A percentile compares a stretch with the other conserved stretches of the same genome.
phyloP scores from a whole-genome alignment of 2,888 invertebrate species.

The Biston stratarius region DNA sequence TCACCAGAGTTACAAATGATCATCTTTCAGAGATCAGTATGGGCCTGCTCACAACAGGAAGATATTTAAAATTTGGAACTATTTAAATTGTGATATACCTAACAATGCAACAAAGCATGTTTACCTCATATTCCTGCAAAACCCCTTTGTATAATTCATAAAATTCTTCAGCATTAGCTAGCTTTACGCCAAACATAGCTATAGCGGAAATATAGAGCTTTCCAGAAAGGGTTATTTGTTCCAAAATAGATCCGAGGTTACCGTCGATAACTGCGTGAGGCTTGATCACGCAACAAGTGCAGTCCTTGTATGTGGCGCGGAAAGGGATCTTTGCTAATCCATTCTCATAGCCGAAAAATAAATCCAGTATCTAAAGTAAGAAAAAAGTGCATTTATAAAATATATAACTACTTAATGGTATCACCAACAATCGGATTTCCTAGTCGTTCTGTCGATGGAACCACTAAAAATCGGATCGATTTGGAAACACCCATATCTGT shows the following conservation, averaged over 20 bases:
- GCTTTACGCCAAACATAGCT: slow-evolving; percentile 92
- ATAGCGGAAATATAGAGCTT: slow-evolving; percentile 92
- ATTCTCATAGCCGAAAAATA: slow-evolving; percentile 72
- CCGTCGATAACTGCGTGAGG: slow-evolving; percentile 94
- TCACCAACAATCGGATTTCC: no score
- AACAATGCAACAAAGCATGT: slow-evolving; percentile 36
- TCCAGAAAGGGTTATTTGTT: slow-evolving; percentile 88
- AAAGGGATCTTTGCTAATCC: slow-evolving; percentile 65
- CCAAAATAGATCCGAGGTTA: slow-evolving; percentile 90
- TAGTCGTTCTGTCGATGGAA: no score
- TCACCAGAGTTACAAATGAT: no score
- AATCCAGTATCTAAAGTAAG: slow-evolving; percentile 64
- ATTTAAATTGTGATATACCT: neutral
- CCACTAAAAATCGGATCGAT: no score
- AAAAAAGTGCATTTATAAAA: neutral
- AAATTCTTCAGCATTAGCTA: slow-evolving; percentile 94
- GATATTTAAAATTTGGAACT: no score
- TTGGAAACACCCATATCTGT: no score
- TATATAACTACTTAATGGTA: no score
- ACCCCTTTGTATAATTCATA: slow-evolving; percentile 96
- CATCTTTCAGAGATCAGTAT: no score
- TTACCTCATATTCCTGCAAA: slow-evolving; percentile 90
- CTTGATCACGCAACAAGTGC: slow-evolving; percentile 94
- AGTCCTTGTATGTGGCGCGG: slow-evolving; percentile 87
- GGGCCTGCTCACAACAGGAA: no score